phyloP scores from a whole-genome alignment of 2,113 vertebrate species.

The Grantiella picta region DNA sequence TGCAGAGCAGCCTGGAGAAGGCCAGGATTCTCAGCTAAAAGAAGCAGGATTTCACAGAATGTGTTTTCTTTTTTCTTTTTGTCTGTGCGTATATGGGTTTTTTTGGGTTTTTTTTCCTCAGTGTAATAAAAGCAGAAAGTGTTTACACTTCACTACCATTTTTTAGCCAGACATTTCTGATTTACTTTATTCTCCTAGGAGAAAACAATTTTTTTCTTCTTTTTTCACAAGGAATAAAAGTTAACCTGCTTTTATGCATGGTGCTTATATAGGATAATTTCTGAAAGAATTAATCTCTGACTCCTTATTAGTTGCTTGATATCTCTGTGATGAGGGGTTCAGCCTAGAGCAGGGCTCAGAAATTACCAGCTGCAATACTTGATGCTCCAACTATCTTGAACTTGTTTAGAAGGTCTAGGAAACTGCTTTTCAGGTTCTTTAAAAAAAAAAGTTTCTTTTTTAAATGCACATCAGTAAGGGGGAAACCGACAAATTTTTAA shows the following conservation, averaged over 20 bases:
- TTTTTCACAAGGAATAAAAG: background rate
- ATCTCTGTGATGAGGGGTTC: background rate
- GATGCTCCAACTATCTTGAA: background rate
- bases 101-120: background rate
- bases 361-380: background rate
- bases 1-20: background rate
- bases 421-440: background rate
- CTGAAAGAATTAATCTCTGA: background rate
- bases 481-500: background rate
- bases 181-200: background rate
- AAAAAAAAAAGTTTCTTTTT: background rate
- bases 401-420: background rate
- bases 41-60: background rate
- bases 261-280: background rate
- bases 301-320: background rate
- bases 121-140: background rate
- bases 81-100: background rate
- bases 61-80: too few species aligned
- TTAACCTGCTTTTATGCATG: background rate
- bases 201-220: background rate
- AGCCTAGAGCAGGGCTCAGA: background rate
- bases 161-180: background rate
- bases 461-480: background rate
- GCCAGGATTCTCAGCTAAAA: background rate
- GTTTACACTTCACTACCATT: background rate